These are phyloP conservation scores for Diorhabda carinulata DNA, from an alignment of 1,140 invertebrate genomes.

Conservation along the genomic window DNA sequence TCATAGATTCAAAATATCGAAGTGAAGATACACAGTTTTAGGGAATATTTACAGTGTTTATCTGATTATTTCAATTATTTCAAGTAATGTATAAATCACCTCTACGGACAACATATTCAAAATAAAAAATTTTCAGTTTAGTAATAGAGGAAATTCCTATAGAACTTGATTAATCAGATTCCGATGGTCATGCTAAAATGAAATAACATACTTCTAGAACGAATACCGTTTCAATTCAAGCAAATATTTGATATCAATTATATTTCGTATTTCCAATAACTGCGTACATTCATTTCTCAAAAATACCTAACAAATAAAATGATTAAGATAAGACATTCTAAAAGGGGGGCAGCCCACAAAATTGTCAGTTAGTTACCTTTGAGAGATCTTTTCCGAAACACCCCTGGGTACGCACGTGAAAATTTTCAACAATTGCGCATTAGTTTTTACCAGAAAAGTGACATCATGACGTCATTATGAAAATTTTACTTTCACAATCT, in stretches of 20 bases:
- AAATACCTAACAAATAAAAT: conserved; percentile 37
- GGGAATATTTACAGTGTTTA: conserved; percentile 12
- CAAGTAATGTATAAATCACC: neutral
- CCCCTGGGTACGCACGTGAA: conserved; percentile 60
- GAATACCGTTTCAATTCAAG: neutral
- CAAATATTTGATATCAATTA: neutral
- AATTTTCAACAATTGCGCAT: conserved; percentile 54
- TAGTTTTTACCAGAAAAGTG: conserved; percentile 45
- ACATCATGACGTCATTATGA: conserved; percentile 21
- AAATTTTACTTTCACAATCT: neutral
- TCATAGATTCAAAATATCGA: conserved; percentile 31
- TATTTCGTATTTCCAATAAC: conserved; percentile 20
- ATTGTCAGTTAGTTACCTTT: conserved; percentile 66
- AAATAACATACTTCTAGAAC: neutral
- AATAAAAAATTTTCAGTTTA: neutral
- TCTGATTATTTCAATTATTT: neutral
- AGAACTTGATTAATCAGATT: neutral
- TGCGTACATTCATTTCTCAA: conserved; percentile 39
- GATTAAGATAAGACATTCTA: conserved; percentile 44
- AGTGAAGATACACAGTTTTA: conserved; percentile 38
- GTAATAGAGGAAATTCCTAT: neutral
- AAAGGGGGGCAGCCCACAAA: conserved; percentile 49
- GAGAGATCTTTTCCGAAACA: conserved; percentile 91
- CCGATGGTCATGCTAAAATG: neutral
- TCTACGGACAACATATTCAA: neutral